Base-by-base conservation (phyloP, 1,140 invertebrate genomes). In the Hestina assimilis region DNA sequence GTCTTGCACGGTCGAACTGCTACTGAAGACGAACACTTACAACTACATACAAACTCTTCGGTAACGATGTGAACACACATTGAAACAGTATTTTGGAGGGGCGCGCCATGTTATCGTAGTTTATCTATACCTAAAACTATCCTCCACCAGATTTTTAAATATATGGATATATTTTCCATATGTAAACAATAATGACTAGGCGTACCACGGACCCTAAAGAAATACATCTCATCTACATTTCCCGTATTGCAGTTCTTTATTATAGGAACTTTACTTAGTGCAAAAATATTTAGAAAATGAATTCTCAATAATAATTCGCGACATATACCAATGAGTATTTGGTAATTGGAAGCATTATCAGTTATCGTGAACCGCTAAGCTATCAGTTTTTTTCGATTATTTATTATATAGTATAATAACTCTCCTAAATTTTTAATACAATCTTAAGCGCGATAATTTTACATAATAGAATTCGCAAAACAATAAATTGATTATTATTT, bases 181-280 rank as follows among this genome's bases (percentile, higher is more conserved):
- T 63, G 69, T 75, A 86, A 72, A 83, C 78, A 83, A 84, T 83
- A 86, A 87, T 87, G 83, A 87, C 83, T 87, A 87, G 83, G 80
- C 72, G 66, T 79, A 79, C 69, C 74, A 69, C 82, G 81, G 74
- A 83, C 80, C 75, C 75, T 76, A 79, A 71, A 75, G 46, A 73
- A 75, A 70, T 67, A 48, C 59, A 59, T 54, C 24, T 45, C 41
- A 46, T 24, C 26, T 28, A 46, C 29, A 45, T 23, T 31, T 40
- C 45, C 20, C 48, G 48, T 64, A 54, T 61, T 66, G 56, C 59
- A 66, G 50, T 62, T 68, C 54, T 38, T 56, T 68, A 42, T 51
- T 77, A 82, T 85, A 87, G 83, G 83, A 87, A 87, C 83, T 87
- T 83, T 75, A 69, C 69, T 79, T 72, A 83, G 77, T 83, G 79